Evolutionary conservation across 2,797 vertebrate genomes (phyloP).

Genomic region (Sphenopsis melanotis): DNA sequence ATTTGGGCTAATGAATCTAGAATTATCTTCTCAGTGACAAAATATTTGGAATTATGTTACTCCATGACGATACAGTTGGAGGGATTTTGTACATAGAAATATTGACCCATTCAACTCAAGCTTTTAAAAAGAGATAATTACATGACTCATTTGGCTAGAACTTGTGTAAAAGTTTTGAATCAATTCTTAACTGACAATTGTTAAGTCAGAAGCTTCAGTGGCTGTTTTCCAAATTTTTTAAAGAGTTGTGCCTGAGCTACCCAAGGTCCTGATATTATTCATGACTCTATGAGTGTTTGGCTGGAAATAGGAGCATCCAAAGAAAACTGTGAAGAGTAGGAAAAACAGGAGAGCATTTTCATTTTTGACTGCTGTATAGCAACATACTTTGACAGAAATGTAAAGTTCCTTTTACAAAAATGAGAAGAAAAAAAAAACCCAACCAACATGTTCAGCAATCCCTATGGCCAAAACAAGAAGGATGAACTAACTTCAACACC

Average conservation of each 20-base stretch:
- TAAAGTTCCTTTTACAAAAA: not conserved
- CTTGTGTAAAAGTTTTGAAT: not conserved
- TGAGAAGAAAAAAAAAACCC: accelerated
- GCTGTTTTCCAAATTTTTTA: not conserved
- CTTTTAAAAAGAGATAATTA: not conserved
- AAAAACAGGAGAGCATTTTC: not conserved
- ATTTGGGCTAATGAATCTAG: not conserved
- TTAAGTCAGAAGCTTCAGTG: not conserved
- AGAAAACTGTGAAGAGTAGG: not conserved
- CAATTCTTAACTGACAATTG: not conserved
- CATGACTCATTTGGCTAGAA: not conserved
- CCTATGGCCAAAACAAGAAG: not conserved
- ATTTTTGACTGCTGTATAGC: not conserved
- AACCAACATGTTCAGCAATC: not conserved
- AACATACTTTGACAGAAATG: not conserved
- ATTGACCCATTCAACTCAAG: not conserved
- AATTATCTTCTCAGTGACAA: not conserved
- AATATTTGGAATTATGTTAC: not conserved
- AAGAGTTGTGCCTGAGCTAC: not conserved
- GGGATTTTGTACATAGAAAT: not conserved
- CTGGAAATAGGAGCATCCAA: not conserved
- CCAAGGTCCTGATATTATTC: not conserved
- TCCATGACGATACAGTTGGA: not conserved
- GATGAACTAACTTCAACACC: not conserved
- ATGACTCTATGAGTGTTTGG: not conserved